Evolutionary conservation across 2,888 invertebrate species (phyloP).

Genomic region (Therioaphis trifolii): DNA sequence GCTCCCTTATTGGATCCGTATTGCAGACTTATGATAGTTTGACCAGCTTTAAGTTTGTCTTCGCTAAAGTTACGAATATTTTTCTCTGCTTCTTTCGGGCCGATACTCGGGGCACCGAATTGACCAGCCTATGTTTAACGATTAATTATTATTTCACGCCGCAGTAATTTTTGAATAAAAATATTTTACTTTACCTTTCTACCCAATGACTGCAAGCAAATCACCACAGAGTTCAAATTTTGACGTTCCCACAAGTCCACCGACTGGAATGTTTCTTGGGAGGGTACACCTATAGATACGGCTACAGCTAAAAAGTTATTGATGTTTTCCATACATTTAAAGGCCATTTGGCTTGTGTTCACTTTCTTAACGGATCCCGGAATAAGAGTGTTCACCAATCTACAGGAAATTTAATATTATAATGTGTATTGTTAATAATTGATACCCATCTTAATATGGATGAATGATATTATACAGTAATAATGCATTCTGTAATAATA

Average conservation of each 20-base stretch:
- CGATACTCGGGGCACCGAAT: constrained; percentile 88
- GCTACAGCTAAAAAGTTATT: constrained; percentile 90
- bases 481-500: too few relatives aligned
- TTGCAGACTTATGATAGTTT: constrained; percentile 92
- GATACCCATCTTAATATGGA: too few relatives aligned
- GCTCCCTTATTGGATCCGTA: constrained; percentile 99
- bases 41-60: constrained; percentile 92
- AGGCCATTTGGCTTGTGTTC: constrained; percentile 90
- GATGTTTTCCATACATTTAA: constrained; percentile 99
- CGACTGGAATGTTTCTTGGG: constrained; percentile 96
- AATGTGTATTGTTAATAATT: too few relatives aligned
- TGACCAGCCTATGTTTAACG: constrained; percentile 76
- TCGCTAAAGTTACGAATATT: constrained; percentile 94
- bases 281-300: constrained; percentile 87
- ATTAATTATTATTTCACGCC: not conserved
- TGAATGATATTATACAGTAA: too few relatives aligned
- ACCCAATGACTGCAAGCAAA: constrained; percentile 93
- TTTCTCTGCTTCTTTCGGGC: constrained; percentile 96
- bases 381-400: constrained; percentile 87
- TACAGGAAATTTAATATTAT: constrained; percentile 69
- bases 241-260: constrained; percentile 97
- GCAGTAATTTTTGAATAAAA: not conserved
- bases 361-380: constrained; percentile 91
- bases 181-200: constrained; percentile 78
- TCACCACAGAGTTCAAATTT: constrained; percentile 95